Evolutionary conservation across 2,113 vertebrate species (phyloP), one percentile per base, ranked within the genome.

Genomic region (Carassius carassius): DNA sequence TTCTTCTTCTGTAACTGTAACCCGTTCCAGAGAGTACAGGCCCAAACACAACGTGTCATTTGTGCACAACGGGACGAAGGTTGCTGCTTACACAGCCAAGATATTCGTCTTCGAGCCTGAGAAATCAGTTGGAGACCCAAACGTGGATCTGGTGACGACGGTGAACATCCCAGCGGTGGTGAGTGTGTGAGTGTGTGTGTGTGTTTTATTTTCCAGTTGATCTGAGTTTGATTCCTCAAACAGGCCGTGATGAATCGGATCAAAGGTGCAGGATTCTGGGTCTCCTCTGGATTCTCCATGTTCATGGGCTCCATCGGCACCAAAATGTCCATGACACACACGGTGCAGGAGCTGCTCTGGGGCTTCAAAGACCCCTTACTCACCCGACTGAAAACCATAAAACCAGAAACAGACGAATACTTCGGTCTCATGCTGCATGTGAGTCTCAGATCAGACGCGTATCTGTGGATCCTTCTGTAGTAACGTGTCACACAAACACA

Each of bases 381-480:
- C 58, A 81, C 67, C 0, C 76, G 91, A 6, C 12, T 97, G 11
- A 85, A 93, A 0, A 0, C 56, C 0, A 21, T 90, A 2, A 91
- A 23, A 1, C 88, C 93, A 0, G 92, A 93, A 0, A 74, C 98
- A 3, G 94, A 96, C 2, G 90, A 93, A 0, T 25, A 91, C 6
- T 99, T 99, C 60, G 98, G 98, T 3, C 92, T 98, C 32, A 99
- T 98, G 93, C 92, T 93, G 85, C 94, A 96, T 93, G 98, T 97
- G 94, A 88, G 89, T 25, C 37, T n/a, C 44, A 29, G 8, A 29
- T 12, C 14, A 16, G 4, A 54, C 51, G 0, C n/a, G 9, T 11
- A 44, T 44, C 41, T 44, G 41, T 44, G 41, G 41, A 44, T 44
- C 41, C 41, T 11, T 44, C 41, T 44, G 41, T 8, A 44, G 41